Conservation (phyloP, 2,888 invertebrate genomes). For the Kuschelorhynchus macadamiae region DNA sequence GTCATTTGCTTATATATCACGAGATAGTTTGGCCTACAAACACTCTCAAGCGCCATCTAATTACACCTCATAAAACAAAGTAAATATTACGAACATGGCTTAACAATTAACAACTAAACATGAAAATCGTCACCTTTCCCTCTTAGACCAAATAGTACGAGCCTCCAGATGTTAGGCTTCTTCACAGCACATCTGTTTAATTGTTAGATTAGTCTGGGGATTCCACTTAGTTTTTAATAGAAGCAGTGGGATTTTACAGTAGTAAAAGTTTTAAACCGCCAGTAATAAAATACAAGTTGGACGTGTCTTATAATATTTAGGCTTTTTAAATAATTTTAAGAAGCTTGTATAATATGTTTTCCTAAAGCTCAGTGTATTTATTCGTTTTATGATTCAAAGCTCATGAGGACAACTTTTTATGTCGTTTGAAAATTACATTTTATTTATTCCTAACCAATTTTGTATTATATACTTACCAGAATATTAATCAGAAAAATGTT, state of each 20-base stretch:
- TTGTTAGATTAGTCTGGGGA: slow-evolving; percentile 19
- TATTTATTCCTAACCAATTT: too few species aligned
- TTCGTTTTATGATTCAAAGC: too few species aligned
- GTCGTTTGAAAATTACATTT: too few species aligned
- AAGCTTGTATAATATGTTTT: too few species aligned
- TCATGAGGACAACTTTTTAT: too few species aligned
- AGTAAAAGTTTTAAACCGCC: slow-evolving; percentile 7
- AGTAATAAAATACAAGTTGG: background rate
- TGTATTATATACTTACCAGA: too few species aligned
- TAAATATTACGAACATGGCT: slow-evolving; percentile 17
- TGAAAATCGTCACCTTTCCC: slow-evolving; percentile 39
- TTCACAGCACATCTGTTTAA: slow-evolving; percentile 26
- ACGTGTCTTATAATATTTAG: background rate
- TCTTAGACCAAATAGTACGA: slow-evolving; percentile 23
- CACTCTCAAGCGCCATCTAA: slow-evolving; percentile 37
- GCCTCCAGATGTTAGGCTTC: slow-evolving; percentile 29
- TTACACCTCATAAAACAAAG: slow-evolving; percentile 53
- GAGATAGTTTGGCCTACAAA: slow-evolving; percentile 3
- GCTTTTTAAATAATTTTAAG: too few species aligned
- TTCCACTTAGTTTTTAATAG: slow-evolving; percentile 13
- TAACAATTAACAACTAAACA: slow-evolving; percentile 39
- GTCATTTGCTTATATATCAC: too few species aligned
- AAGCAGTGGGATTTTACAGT: slow-evolving; percentile 17
- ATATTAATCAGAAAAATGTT: too few species aligned
- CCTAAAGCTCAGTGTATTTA: too few species aligned